Conservation (phyloP, 2,113 vertebrate species). For the Larimichthys polyactis region DNA sequence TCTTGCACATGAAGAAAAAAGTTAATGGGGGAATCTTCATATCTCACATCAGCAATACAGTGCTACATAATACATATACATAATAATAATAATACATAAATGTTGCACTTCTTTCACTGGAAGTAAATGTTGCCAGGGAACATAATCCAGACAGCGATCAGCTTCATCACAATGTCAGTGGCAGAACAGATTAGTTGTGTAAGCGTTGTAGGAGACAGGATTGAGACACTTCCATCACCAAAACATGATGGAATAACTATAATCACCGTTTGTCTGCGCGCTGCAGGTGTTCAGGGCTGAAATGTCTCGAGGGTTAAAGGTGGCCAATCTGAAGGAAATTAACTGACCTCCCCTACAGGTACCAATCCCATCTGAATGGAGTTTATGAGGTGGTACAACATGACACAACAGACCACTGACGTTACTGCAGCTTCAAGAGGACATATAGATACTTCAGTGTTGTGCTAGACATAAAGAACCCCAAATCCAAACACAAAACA, state of each 20-base stretch:
- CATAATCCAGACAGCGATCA: background rate
- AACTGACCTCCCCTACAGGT: conserved; percentile 15
- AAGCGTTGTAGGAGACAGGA: background rate
- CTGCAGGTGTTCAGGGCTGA: conserved; percentile 8
- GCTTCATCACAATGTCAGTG: background rate
- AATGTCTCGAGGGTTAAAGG: background rate
- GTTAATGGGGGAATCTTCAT: background rate
- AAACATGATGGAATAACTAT: background rate
- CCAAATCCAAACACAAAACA: background rate
- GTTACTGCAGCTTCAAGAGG: background rate
- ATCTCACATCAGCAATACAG: background rate
- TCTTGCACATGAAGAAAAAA: background rate
- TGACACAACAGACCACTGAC: conserved; percentile 1
- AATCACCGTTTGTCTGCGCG: background rate
- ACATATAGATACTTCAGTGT: background rate
- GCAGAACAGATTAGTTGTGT: background rate
- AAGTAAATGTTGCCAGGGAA: background rate
- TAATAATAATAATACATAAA: background rate
- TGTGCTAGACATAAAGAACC: background rate
- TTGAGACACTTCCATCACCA: background rate
- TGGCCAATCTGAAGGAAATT: conserved; percentile 18
- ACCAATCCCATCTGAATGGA: conserved; percentile 39
- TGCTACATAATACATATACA: no score
- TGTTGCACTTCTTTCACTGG: background rate
- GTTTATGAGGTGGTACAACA: conserved; percentile 16